Evolutionary conservation across 2,888 invertebrate genomes (phyloP).

Genomic region (Abrostola tripartita): DNA sequence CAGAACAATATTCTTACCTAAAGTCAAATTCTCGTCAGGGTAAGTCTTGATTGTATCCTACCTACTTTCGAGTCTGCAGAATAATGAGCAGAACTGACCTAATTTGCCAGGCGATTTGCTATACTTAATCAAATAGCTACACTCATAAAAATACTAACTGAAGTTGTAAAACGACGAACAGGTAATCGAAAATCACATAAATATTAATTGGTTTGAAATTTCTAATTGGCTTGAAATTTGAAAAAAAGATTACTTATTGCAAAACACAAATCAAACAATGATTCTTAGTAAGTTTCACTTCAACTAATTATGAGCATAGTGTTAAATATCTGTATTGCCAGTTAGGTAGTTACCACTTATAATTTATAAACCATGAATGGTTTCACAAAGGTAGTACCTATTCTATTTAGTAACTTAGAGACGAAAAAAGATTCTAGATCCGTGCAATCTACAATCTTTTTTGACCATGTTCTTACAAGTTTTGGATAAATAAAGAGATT

Average conservation of each 20-base stretch:
- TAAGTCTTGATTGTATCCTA: too few species aligned
- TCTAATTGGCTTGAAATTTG: too few species aligned
- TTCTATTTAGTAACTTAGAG: neutral
- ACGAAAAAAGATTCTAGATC: neutral
- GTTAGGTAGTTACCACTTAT: conserved; percentile 1
- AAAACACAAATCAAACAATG: neutral
- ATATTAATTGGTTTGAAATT: neutral
- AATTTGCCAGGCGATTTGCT: neutral
- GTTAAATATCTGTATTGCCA: conserved; percentile 3
- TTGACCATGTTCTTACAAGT: too few species aligned
- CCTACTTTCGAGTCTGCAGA: neutral
- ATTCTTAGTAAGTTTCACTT: neutral
- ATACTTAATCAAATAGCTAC: conserved; percentile 1
- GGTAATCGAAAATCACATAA: neutral
- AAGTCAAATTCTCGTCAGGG: too few species aligned
- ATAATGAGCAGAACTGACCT: conserved; percentile 5
- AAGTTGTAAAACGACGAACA: neutral
- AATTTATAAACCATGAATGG: neutral
- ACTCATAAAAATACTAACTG: too few species aligned
- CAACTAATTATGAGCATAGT: neutral
- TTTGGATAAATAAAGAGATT: too few species aligned
- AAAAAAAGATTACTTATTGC: too few species aligned
- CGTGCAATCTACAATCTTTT: too few species aligned
- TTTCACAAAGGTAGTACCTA: neutral
- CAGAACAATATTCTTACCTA: too few species aligned